Base-by-base conservation (phyloP, 2,797 vertebrate genomes). In the Pseudopleuronectes americanus region DNA sequence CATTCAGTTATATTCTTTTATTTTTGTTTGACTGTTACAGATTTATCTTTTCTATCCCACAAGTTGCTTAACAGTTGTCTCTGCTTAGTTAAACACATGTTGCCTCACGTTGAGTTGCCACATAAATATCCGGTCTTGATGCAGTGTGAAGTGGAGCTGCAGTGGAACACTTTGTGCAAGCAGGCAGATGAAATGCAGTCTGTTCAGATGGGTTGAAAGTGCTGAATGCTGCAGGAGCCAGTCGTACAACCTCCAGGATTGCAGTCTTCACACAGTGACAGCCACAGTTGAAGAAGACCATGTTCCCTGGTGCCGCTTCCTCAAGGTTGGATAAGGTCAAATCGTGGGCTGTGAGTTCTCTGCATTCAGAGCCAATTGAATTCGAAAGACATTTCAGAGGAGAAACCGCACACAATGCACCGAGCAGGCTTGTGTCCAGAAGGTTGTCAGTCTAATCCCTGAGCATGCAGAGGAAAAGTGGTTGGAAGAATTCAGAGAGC, bases 11-110 rank as follows among this genome's bases (percentile, higher is more conserved):
- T 8, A 3, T 23, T 33, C 2, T 38, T 3, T 8, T 2, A 13
- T 1, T 12, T 9, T 24, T 24, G 24, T 55, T 2, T 24, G 31
- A 48, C 16, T 22, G 47, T 26, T n/a, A 58, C 24, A 3, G 12
- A 43, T 47, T 19, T 12, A 8, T 73, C 10, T 68, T 51, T 56
- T 55, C 45, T 57, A 52, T 31, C 54, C 48, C 45, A 45, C 8
- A 19, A n/a, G 33, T 63, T 72, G 64, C 60, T 1, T 52, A 73
- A 74, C 19, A 24, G 38, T 62, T 54, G 7, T 33, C 8, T 33
- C 31, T 33, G 38, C 14, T 4, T 47, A 2, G 57, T 86, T 84
- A 81, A 14, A 59, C 52, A 85, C 80, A 55, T 31, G 58, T 45
- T 45, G 43, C 16, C 13, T 45, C 8, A 1, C 21, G 21, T 49